Evolutionary conservation across 2,888 invertebrate species (phyloP), one percentile per base, ranked within the genome.

Genomic region (Odontocerum albicorne): DNA sequence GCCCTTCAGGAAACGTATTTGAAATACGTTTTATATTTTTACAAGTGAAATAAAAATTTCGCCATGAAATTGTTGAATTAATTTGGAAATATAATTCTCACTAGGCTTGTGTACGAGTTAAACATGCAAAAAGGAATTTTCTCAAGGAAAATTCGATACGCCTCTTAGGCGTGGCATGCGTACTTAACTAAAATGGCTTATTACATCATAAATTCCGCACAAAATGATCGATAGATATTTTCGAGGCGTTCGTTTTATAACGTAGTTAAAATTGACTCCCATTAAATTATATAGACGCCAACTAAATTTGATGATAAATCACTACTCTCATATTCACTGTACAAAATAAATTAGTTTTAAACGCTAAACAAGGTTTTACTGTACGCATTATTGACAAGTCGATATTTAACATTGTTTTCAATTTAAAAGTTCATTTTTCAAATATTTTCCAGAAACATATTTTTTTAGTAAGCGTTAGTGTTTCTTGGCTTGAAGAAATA

Each of bases 221-320:
- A 36, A 4, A 38, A 27, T 49, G 47, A 49, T 49, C 36, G 49
- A 49, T 49, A 40, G 20, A 40, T 40, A 40, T 40, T 35, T 15
- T 15, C 38, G 17, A 38, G 38, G 4, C 38, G 38, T 38, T 38
- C 10, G 17, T 38, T 38, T 38, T 38, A 38, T 17, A 17, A 38
- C 17, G 38, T 27, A 27, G 27, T 27, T 27, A 27, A 27, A 27
- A 10, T 27, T 10, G 27, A 27, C 27, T 27, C 10, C 6, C 4
- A 27, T 27, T 7, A 27, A 4, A 27, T 27, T 4, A 27, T 4
- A 7, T 27, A 10, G 10, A 27, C 27, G 27, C 10, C 27, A 10
- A 27, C 27, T 27, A 27, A 27, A 27, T 27, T 27, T 10, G 6
- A 27, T 27, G 27, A 27, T 27, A 27, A 27, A 27, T 27, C 27